Evolutionary conservation across 2,888 invertebrate species (phyloP).

Genomic region (Athalia cordata): DNA sequence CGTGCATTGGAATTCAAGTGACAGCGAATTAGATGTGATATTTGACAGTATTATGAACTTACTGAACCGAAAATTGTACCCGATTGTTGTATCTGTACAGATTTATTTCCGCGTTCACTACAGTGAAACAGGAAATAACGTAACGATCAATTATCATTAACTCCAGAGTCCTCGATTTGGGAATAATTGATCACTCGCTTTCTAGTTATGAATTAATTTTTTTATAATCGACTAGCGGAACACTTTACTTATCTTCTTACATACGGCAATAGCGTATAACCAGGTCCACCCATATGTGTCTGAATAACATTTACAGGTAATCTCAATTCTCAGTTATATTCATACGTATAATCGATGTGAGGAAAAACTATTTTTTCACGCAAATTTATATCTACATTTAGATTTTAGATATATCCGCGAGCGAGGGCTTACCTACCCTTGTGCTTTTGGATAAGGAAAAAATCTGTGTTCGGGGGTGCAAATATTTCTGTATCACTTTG

Average conservation of each 20-base stretch:
- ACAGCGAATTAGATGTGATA: background rate
- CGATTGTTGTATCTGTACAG: background rate
- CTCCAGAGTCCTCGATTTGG: slow-evolving; percentile 9
- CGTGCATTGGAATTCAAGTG: background rate
- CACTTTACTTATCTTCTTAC: background rate
- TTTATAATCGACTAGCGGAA: slow-evolving; percentile 15
- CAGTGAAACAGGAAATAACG: slow-evolving; percentile 2
- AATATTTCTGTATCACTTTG: slow-evolving; percentile 10
- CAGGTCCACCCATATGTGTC: background rate
- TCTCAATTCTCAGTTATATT: too few relatives aligned
- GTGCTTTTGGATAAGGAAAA: slow-evolving; percentile 5
- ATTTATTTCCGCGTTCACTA: background rate
- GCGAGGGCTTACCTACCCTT: background rate
- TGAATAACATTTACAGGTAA: background rate
- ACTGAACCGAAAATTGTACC: background rate
- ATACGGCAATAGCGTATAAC: background rate
- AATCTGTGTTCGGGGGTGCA: slow-evolving; percentile 1
- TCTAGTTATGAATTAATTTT: slow-evolving; percentile 16
- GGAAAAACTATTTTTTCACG: too few relatives aligned
- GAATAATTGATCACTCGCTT: slow-evolving; percentile 14
- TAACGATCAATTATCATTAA: slow-evolving; percentile 18
- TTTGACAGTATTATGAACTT: background rate
- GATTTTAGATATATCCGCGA: too few relatives aligned
- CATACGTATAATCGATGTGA: too few relatives aligned
- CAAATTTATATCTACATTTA: too few relatives aligned